Evolutionary conservation across 2,888 invertebrate species (phyloP).

Genomic region (Syrphus vitripennis): DNA sequence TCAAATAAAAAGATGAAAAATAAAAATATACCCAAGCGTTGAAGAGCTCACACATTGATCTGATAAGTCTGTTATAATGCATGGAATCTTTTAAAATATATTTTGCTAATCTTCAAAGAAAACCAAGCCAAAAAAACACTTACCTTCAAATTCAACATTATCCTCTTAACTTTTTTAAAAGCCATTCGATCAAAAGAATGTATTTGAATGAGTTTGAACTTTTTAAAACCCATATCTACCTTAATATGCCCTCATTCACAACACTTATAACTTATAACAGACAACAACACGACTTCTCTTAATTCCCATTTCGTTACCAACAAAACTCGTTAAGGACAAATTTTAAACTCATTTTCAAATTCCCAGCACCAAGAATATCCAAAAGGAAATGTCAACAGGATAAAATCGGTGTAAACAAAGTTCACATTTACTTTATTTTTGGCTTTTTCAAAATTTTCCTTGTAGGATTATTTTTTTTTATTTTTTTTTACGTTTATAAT

Average conservation of each 20-base stretch:
- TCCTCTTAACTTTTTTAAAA: constrained; percentile 1
- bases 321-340: constrained; percentile 55
- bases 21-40: too few relatives aligned
- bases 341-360: constrained; percentile 59
- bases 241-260: background rate
- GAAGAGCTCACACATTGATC: too few relatives aligned
- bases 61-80: too few relatives aligned
- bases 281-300: constrained; percentile 19
- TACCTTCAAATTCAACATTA: background rate
- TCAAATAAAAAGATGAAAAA: too few relatives aligned
- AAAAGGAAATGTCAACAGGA: constrained; percentile 55
- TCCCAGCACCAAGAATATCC: constrained; percentile 31
- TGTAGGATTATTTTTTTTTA: constrained; percentile 23
- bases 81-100: background rate
- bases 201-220: background rate
- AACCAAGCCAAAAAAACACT: background rate
- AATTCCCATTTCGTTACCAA: constrained; percentile 12
- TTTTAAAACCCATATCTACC: background rate
- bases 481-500: background rate
- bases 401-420: constrained; percentile 54
- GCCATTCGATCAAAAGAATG: background rate
- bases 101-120: background rate
- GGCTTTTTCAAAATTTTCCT: constrained; percentile 5
- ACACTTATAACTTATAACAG: background rate
- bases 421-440: constrained; percentile 25